These are phyloP conservation scores for Nephotettix cincticeps DNA, from an alignment of 1,140 invertebrate species.

Conservation along the genomic window DNA sequence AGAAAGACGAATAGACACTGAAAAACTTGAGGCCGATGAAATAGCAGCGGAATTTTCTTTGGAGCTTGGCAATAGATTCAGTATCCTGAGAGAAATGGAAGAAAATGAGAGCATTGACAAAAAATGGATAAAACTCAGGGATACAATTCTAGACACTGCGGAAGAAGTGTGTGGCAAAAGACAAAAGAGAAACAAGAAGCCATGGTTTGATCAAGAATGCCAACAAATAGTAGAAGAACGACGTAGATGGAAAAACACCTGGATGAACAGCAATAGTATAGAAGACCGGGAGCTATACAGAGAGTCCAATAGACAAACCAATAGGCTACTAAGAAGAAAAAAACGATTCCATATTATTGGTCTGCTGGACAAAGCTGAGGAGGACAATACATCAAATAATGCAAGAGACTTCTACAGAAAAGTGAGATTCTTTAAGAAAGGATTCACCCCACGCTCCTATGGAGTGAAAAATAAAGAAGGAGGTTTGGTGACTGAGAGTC, in stretches of 20 bases:
- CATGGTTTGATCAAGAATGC: slow-evolving; percentile 33
- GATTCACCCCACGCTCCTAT: no score
- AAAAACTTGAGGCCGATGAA: slow-evolving; percentile 11
- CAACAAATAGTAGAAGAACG: slow-evolving; percentile 20
- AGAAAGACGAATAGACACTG: background rate
- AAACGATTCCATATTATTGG: no score
- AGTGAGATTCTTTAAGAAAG: no score
- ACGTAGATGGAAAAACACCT: slow-evolving; percentile 3
- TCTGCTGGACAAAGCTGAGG: no score
- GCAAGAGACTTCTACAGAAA: no score
- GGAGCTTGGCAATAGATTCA: background rate
- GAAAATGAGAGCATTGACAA: background rate
- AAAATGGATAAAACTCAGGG: slow-evolving; percentile 20
- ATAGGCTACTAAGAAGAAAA: no score
- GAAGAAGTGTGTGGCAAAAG: slow-evolving; percentile 1
- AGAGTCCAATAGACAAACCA: no score
- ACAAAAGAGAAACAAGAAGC: slow-evolving; percentile 14
- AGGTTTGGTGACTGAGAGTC: no score
- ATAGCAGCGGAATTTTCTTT: background rate
- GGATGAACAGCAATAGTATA: slow-evolving; percentile 21
- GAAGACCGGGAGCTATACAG: no score
- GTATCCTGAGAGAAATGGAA: background rate
- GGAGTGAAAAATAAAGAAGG: no score
- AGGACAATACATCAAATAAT: no score
- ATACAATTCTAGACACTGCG: background rate